Evolutionary conservation across 2,113 vertebrate species (phyloP), one percentile per base, ranked within the genome.

Genomic region (Hiodon tergisus): DNA sequence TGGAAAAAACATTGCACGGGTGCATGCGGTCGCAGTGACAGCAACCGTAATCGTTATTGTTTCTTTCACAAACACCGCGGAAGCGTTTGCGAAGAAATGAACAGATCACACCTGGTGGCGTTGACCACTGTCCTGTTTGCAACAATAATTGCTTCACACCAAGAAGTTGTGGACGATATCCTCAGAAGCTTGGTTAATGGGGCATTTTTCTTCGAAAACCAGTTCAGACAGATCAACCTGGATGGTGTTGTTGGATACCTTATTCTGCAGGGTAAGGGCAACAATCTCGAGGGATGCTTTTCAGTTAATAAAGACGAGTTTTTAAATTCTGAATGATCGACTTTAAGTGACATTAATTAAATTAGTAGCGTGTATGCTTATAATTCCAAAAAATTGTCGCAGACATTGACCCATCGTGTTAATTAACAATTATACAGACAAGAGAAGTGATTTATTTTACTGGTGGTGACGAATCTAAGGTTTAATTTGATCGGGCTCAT

Each of bases 241-340:
- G 94, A 96, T 11, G 92, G 90, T 0, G 87, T 91, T 60, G 78
- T 92, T 14, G 94, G 93, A 1, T 95, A 90, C 79, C 74, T 80
- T 65, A 83, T 94, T 60, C 85, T 95, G 78, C 88, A 94, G 89
- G 93, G 94, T 91, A 80, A 77, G 77, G 14, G 58, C n/a, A 53
- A 48, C 55, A 16, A 5, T 31, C 31, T 31, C 31, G 31, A 31
- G 31, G 31, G 31, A 31, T 31, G 31, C 31, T 31, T 31, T 31
- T 31, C 31, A 31, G 2, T 31, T 31, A 31, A 31, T 31, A 31
- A 31, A 31, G 31, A 31, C 31, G 31, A 4, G 17, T 9, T 2
- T 57, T 52, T 71, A 53, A 72, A 31, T 31, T 31, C 31, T 77
- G 31, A 4, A 6, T 72, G 10, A 60, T 17, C 61, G 9, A 6